Evolutionary conservation across 2,113 vertebrate species (phyloP), one percentile per base, ranked within the genome.

Genomic region (Hiodon tergisus): DNA sequence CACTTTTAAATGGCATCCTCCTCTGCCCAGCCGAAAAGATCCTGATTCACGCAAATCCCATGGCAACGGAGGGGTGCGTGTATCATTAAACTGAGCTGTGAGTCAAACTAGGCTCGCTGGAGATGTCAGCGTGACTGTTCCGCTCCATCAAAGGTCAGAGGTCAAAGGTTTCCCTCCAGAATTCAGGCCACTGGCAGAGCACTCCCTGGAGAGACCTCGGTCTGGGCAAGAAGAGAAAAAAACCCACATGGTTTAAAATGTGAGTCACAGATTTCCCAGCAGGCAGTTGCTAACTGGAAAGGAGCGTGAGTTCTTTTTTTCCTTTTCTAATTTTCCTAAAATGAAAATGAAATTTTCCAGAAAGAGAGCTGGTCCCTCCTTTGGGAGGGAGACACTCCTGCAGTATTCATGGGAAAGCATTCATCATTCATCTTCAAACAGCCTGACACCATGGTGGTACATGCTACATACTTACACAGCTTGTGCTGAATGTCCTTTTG

Each of bases 21-120:
- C 16, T 11, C 52, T n/a, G 4, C 67, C 53, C 17, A 80, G 59
- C 63, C 75, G 83, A 5, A 5, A 52, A 53, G 8, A 4, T 14
- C 86, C 87, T 84, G 84, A 86, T 78, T 79, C 75, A 73, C 73
- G 83, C 83, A 74, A 86, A 84, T 81, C 83, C 84, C 82, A 77
- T 69, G 68, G 76, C 77, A 74, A 80, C 67, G 73, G 59, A 16
- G 87, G 86, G 89, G 84, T 77, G 59, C 81, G 84, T 91, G 88
- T 90, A 87, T 91, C 89, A 89, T 81, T 72, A 69, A 3, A 69
- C 62, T 73, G 69, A 81, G 55, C 77, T 74, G 77, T 71, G 78
- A 83, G 31, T 54, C 47, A 16, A 53, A 17, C 52, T 48, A 11
- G 72, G 61, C 31, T 31, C 2, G 51, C 13, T 14, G 52, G 72